Percentiles rank a stretch among this genome's conserved stretches.
Evolutionary conservation across 2,888 invertebrate genomes (phyloP).

Genomic region (Lapara coniferarum): DNA sequence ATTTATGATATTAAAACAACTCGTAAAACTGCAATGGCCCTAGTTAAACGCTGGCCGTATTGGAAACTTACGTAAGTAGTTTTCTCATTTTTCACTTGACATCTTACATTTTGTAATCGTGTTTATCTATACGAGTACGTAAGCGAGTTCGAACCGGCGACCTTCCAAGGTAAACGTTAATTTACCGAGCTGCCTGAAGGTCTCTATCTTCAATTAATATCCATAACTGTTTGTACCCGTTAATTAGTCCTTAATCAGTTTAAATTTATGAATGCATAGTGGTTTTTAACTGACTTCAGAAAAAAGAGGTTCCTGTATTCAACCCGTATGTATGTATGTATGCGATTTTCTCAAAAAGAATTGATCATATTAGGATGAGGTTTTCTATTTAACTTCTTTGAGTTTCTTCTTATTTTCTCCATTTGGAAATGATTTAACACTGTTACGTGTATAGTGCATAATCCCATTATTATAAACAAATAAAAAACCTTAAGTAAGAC

Average conservation of each 20-base stretch:
- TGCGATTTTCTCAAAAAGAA: no score
- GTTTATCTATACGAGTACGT: background rate
- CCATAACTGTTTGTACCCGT: background rate
- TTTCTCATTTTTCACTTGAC: background rate
- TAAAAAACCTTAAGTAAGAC: no score
- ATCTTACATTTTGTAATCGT: slow-evolving; percentile 15
- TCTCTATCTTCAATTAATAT: slow-evolving; percentile 10
- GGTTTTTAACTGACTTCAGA: no score
- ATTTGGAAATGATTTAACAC: no score
- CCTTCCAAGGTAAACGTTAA: slow-evolving; percentile 23
- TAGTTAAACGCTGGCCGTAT: background rate
- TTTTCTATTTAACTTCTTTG: no score
- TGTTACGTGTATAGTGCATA: no score
- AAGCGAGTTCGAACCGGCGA: slow-evolving; percentile 22
- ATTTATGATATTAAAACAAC: no score
- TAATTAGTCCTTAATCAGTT: background rate
- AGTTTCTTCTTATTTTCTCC: no score
- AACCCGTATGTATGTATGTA: no score
- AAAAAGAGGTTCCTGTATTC: no score
- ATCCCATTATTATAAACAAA: no score
- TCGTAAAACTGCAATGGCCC: background rate
- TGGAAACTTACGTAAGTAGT: background rate
- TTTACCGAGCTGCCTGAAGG: background rate
- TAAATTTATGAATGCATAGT: background rate
- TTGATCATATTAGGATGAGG: no score